These are phyloP conservation scores for Smittia aterrima DNA, from an alignment of 2,888 invertebrate species.

Conservation along the genomic window DNA sequence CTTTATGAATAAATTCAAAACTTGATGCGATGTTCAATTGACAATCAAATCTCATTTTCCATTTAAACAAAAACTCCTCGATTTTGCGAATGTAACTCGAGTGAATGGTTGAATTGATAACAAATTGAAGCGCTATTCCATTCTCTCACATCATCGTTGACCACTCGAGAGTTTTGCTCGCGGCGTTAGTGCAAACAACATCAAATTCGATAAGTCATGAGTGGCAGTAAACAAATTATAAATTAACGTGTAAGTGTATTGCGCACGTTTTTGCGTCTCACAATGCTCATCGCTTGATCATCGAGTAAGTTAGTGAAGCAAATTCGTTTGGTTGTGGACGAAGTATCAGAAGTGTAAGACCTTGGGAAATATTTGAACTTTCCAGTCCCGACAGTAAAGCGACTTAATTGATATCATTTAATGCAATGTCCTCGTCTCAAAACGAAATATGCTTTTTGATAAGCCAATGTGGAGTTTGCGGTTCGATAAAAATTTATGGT, in stretches of 20 bases:
- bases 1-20: neutral
- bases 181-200: slow-evolving; percentile 9
- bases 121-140: neutral
- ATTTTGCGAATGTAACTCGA: neutral
- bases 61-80: neutral
- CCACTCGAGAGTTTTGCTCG: neutral
- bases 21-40: slow-evolving; percentile 1
- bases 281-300: neutral
- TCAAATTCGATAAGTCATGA: slow-evolving; percentile 15
- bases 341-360: too few species aligned
- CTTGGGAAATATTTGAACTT: too few species aligned
- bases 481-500: too few species aligned
- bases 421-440: too few species aligned
- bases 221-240: neutral
- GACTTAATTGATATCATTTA: too few species aligned
- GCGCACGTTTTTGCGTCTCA: slow-evolving; percentile 4
- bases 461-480: too few species aligned
- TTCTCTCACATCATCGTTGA: neutral
- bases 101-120: neutral
- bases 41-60: neutral
- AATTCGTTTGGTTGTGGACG: too few species aligned
- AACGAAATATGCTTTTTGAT: too few species aligned
- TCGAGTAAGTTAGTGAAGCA: neutral
- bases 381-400: too few species aligned
- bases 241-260: neutral